Conservation (phyloP, 2,113 vertebrate genomes). For the Thermophis baileyi region DNA sequence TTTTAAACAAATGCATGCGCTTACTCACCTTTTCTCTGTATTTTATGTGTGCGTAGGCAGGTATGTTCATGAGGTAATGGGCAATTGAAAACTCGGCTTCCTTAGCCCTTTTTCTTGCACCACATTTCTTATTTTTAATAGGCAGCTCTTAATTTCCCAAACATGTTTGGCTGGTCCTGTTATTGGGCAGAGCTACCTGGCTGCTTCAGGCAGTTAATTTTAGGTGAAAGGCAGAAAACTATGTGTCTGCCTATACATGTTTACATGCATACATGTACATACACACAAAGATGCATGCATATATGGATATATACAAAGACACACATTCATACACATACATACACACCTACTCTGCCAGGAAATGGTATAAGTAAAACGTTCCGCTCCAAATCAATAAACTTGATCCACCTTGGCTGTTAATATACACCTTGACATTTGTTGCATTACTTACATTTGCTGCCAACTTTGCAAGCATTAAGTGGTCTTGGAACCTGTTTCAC, state of each 20-base stretch:
- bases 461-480: background rate
- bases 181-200: background rate
- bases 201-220: background rate
- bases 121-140: background rate
- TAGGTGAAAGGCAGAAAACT: background rate
- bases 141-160: background rate
- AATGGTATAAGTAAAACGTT: background rate
- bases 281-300: background rate
- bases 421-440: background rate
- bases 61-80: background rate
- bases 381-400: background rate
- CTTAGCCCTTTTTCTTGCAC: background rate
- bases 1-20: constrained; percentile 66
- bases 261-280: background rate
- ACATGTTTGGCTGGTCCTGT: background rate
- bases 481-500: background rate
- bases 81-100: background rate
- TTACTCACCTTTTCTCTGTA: constrained; percentile 22
- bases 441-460: background rate
- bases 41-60: background rate
- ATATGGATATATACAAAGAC: background rate
- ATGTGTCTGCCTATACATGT: background rate
- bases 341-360: background rate
- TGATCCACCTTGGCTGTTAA: background rate
- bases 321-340: background rate